Conservation (phyloP, 2,113 vertebrate genomes). For the Mobula hypostoma region DNA sequence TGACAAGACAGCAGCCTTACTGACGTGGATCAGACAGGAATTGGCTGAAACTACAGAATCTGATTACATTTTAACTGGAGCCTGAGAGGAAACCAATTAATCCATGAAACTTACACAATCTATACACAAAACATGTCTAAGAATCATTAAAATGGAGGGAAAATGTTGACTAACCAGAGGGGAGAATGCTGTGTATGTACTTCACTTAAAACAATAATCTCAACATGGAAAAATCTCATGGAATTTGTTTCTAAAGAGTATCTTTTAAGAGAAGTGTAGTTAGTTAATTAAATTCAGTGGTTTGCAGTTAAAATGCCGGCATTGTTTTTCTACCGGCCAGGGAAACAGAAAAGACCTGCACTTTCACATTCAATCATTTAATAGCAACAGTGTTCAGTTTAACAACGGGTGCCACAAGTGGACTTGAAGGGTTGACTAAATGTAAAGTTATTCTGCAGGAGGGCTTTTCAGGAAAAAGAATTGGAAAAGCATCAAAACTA, state of each 20-base stretch:
- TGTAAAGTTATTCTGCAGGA: slow-evolving; percentile 26
- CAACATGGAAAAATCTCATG: not conserved
- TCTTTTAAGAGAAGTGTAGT: not conserved
- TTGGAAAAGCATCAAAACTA: slow-evolving; percentile 28
- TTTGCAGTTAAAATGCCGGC: not conserved
- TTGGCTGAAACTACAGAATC: not conserved
- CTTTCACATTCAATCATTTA: no score
- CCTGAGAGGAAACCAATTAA: not conserved
- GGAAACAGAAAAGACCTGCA: no score
- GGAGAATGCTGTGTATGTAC: not conserved
- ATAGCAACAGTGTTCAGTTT: not conserved
- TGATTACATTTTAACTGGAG: not conserved
- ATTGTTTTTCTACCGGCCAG: not conserved
- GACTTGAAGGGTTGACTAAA: slow-evolving; percentile 6
- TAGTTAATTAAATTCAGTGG: not conserved
- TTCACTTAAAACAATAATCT: not conserved
- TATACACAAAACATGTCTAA: not conserved
- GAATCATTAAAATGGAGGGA: not conserved
- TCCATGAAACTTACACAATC: not conserved
- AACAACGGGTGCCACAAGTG: not conserved
- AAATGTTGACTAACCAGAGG: not conserved
- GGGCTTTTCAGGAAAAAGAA: slow-evolving; percentile 18
- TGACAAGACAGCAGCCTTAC: not conserved
- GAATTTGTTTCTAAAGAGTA: not conserved
- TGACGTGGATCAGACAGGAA: not conserved